Conservation (phyloP, 2,113 vertebrate genomes). For the Halcyon malimbica region DNA sequence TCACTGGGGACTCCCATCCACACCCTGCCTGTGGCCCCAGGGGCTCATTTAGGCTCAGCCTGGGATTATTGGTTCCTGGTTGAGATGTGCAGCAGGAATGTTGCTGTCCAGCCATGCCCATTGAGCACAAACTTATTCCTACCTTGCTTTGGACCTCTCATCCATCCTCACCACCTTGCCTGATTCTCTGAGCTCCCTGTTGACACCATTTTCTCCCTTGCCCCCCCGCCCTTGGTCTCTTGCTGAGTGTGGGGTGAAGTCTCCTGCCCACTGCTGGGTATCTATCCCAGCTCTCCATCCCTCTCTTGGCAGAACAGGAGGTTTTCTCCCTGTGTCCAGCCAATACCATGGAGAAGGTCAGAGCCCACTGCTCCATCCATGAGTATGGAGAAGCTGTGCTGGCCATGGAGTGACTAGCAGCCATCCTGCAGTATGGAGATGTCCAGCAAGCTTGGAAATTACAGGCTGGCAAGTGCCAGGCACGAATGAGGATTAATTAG, state of each 20-base stretch:
- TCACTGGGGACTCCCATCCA: accelerated
- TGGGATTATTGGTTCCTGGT: background rate
- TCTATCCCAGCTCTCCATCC: background rate
- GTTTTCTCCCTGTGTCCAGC: background rate
- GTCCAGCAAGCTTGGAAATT: background rate
- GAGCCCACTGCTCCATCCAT: background rate
- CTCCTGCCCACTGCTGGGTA: background rate
- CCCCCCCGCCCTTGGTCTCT: background rate
- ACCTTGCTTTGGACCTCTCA: background rate
- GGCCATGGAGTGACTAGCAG: background rate
- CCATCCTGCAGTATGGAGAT: accelerated
- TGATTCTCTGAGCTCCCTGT: background rate
- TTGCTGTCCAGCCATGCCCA: background rate
- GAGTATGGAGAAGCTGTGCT: background rate
- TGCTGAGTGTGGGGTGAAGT: background rate
- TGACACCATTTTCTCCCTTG: background rate
- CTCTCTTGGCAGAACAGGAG: background rate
- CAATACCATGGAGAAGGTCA: too few relatives aligned
- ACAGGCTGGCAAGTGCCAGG: background rate
- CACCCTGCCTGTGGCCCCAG: background rate
- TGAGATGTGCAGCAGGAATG: background rate
- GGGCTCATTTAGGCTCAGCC: background rate
- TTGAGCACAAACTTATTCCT: background rate
- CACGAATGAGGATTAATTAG: background rate
- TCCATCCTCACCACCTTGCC: background rate